Percentiles rank a stretch among this genome's conserved stretches.
Evolutionary conservation across 2,888 invertebrate genomes (phyloP).

Genomic region (Trichacis sp.): DNA sequence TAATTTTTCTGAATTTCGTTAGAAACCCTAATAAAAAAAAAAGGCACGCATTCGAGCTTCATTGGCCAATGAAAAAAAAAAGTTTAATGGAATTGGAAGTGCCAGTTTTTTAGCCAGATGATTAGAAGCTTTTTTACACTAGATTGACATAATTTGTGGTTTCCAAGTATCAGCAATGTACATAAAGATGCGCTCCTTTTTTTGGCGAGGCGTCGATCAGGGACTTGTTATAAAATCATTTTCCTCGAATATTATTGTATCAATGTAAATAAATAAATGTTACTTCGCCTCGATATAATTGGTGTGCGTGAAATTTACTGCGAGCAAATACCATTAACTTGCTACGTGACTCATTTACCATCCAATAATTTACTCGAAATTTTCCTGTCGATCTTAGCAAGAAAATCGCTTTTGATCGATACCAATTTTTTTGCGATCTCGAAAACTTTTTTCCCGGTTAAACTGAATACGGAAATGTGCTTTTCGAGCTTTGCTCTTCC

Average conservation of each 20-base stretch:
- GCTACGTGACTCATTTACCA: slow-evolving; percentile 28
- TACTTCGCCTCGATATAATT: slow-evolving; percentile 43
- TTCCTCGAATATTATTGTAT: slow-evolving; percentile 34
- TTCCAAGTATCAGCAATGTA: slow-evolving; percentile 38
- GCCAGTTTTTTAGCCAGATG: slow-evolving; percentile 5
- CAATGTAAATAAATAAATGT: slow-evolving; percentile 44
- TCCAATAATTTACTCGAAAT: not conserved
- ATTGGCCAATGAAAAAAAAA: no score
- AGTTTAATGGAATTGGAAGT: no score
- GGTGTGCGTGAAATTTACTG: slow-evolving; percentile 41
- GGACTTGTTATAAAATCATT: slow-evolving; percentile 45
- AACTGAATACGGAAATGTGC: not conserved
- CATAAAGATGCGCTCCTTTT: slow-evolving; percentile 32
- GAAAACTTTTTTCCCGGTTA: no score
- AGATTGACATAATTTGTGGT: slow-evolving; percentile 38
- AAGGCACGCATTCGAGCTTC: no score
- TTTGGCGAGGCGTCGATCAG: slow-evolving; percentile 40
- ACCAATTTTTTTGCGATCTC: no score
- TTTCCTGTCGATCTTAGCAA: no score
- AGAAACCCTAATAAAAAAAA: no score
- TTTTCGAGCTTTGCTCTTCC: not conserved
- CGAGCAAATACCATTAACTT: no score
- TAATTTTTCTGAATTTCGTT: no score
- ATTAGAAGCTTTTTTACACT: slow-evolving; percentile 42
- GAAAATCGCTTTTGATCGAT: no score